A percentile compares a stretch with the other conserved stretches of the same genome.
Evolutionary conservation across 2,888 invertebrate genomes (phyloP).

Genomic region (Linnaemya tessellans): DNA sequence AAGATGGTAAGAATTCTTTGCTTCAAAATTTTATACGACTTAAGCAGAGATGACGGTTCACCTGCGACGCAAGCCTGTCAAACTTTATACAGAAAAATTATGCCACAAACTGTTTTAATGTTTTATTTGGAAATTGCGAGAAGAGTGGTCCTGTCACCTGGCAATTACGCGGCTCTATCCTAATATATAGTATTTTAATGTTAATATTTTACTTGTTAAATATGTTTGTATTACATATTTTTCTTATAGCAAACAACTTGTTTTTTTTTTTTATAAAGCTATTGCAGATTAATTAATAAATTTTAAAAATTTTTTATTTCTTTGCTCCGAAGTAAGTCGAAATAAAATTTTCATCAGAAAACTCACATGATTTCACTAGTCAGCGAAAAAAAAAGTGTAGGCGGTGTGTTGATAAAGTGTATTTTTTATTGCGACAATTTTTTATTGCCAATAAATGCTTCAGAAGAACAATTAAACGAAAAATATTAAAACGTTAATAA

Average conservation of each 20-base stretch:
- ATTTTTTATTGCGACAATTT: conserved; percentile 26
- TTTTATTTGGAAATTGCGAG: too few relatives aligned
- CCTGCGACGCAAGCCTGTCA: too few relatives aligned
- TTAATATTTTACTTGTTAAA: too few relatives aligned
- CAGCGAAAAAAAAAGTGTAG: conserved; percentile 31
- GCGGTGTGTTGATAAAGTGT: conserved; percentile 47
- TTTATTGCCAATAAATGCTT: conserved; percentile 38
- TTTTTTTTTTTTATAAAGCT: not conserved
- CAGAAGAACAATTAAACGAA: conserved; percentile 19
- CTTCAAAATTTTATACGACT: too few relatives aligned
- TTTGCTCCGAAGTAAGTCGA: not conserved
- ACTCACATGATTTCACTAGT: not conserved
- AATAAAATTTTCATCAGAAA: not conserved
- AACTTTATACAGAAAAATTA: too few relatives aligned
- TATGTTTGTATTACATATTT: not conserved
- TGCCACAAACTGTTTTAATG: too few relatives aligned
- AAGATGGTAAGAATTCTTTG: too few relatives aligned
- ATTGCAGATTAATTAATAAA: not conserved
- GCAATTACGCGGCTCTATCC: too few relatives aligned
- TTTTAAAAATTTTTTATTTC: conserved; percentile 1
- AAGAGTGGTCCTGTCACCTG: too few relatives aligned
- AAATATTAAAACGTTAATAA: conserved; percentile 26
- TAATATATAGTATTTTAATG: too few relatives aligned
- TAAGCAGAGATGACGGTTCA: too few relatives aligned
- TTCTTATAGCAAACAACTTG: not conserved